These are phyloP conservation scores for Chionodraco myersi DNA, from an alignment of 2,113 vertebrate species.

Conservation along the genomic window DNA sequence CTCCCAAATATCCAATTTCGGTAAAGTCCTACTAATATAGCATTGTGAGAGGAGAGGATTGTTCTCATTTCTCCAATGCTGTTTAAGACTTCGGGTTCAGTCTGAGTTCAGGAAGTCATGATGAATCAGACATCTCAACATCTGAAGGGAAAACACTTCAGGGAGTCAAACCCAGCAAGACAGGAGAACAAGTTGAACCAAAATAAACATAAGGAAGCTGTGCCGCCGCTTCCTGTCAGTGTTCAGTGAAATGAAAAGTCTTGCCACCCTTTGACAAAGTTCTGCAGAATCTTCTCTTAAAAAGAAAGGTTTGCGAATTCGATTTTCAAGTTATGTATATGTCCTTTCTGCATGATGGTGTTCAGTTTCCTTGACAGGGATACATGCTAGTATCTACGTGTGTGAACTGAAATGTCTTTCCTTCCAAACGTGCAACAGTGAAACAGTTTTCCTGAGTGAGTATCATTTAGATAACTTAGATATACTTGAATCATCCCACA, in stretches of 20 bases:
- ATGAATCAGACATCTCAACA: slow-evolving; percentile 14
- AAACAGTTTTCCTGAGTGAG: too few species aligned
- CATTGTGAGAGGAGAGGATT: neutral
- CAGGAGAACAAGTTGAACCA: neutral
- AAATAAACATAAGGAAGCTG: slow-evolving; percentile 10
- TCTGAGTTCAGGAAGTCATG: slow-evolving; percentile 8
- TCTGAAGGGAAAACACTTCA: slow-evolving; percentile 15
- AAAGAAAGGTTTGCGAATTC: too few species aligned
- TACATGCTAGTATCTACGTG: neutral
- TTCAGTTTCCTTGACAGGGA: neutral
- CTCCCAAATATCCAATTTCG: neutral
- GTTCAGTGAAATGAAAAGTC: neutral
- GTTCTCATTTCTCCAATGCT: slow-evolving; percentile 1
- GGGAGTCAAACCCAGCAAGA: slow-evolving; percentile 7
- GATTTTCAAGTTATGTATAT: neutral
- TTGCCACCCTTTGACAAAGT: neutral
- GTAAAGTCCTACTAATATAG: neutral
- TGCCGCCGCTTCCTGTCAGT: neutral
- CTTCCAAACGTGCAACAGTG: too few species aligned
- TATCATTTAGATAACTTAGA: too few species aligned
- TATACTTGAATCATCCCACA: too few species aligned
- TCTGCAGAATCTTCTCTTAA: neutral
- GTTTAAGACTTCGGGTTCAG: slow-evolving; percentile 22
- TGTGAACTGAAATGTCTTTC: too few species aligned
- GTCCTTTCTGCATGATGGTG: neutral